Conservation (phyloP, 2,888 invertebrate species). For the Tetanocera ferruginea region DNA sequence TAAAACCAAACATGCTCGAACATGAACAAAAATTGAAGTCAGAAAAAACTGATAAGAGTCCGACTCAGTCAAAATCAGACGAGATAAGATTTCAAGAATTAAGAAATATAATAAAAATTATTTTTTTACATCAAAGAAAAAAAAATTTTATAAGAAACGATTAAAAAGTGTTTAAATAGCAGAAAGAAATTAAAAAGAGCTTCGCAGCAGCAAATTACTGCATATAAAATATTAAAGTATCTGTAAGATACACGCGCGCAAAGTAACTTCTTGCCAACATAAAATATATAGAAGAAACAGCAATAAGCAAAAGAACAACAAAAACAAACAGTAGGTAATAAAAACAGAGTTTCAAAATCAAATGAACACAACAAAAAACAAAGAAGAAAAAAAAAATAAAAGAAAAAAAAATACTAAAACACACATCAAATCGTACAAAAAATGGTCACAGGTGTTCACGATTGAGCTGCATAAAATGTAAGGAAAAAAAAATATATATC, state of each 20-base stretch:
- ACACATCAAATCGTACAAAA: slow-evolving; percentile 51
- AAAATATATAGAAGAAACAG: neutral
- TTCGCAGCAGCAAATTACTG: slow-evolving; percentile 6
- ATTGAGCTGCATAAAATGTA: slow-evolving; percentile 46
- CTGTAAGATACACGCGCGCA: neutral
- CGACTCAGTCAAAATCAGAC: neutral
- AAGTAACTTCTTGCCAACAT: slow-evolving; percentile 16
- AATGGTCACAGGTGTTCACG: slow-evolving; percentile 57
- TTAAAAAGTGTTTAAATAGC: slow-evolving; percentile 8
- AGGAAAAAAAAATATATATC: slow-evolving; percentile 30
- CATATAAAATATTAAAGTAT: neutral
- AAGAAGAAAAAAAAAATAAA: slow-evolving; percentile 28
- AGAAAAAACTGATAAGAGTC: neutral
- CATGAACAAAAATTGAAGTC: neutral
- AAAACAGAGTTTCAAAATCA: neutral
- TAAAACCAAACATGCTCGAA: slow-evolving; percentile 5
- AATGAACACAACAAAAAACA: slow-evolving; percentile 1
- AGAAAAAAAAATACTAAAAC: slow-evolving; percentile 32
- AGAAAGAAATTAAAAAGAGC: slow-evolving; percentile 42
- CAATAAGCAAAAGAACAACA: neutral
- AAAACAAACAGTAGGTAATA: slow-evolving; percentile 2
- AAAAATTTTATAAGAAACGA: neutral
- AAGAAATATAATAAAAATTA: neutral
- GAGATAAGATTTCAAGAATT: slow-evolving; percentile 16
- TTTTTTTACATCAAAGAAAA: too few species aligned